Evolutionary conservation across 2,888 invertebrate species (phyloP).

Genomic region (Drosophila putrida): DNA sequence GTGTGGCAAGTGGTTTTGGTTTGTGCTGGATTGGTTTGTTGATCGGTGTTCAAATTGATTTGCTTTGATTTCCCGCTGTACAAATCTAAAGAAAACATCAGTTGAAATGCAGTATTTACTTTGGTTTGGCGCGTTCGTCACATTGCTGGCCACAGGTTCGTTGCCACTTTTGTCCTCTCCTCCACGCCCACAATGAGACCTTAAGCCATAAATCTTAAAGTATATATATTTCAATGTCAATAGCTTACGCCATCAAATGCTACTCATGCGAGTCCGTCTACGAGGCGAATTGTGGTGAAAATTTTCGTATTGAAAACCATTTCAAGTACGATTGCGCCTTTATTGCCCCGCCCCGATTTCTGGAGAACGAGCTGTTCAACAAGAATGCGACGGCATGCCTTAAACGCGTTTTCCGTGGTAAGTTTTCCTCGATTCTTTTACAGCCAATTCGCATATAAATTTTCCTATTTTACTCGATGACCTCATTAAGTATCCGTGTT

Average conservation of each 20-base stretch:
- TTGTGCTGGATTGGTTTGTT: conserved; percentile 1
- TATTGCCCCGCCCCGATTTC: conserved; percentile 79
- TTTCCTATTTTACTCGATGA: not conserved
- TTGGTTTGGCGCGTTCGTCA: conserved; percentile 48
- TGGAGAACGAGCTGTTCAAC: conserved; percentile 70
- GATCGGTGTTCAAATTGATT: conserved; percentile 9
- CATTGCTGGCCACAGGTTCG: conserved; percentile 67
- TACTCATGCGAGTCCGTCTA: conserved; percentile 84
- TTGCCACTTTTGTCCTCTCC: conserved; percentile 34
- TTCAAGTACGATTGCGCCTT: conserved; percentile 82
- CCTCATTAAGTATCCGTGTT: conserved; percentile 1
- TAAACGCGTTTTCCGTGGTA: conserved; percentile 81
- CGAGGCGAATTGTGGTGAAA: conserved; percentile 79
- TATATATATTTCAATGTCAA: conserved; percentile 54
- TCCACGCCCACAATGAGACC: conserved; percentile 8
- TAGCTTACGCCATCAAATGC: conserved; percentile 82
- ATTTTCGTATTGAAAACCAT: conserved; percentile 77
- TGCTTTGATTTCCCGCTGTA: conserved; percentile 11
- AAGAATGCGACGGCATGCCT: conserved; percentile 83
- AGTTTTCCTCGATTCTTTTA: conserved; percentile 45
- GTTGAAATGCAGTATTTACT: conserved; percentile 70
- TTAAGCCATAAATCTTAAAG: conserved; percentile 38
- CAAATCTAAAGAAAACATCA: conserved; percentile 24
- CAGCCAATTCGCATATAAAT: not conserved
- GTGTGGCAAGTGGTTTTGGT: conserved; percentile 20